These are phyloP conservation scores for Alectoris magna DNA, from an alignment of 2,797 vertebrate species.

Conservation along the genomic window DNA sequence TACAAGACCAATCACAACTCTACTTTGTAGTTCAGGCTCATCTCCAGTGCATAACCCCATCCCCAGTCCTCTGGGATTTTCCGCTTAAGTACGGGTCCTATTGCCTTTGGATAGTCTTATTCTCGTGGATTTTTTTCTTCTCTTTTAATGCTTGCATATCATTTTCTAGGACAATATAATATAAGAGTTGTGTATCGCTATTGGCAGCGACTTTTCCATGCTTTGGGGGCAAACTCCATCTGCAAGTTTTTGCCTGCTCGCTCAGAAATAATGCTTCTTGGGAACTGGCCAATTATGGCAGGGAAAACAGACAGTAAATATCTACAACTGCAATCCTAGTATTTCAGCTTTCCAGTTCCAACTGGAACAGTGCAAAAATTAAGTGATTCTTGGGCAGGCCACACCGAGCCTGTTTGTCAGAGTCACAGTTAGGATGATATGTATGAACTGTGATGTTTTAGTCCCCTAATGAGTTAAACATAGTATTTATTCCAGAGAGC, in stretches of 20 bases:
- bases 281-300: neutral
- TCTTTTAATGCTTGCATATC: constrained; percentile 29
- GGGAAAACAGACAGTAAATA: neutral
- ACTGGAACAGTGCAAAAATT: neutral
- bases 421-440: neutral
- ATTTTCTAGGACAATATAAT: constrained; percentile 16
- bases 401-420: neutral
- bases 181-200: neutral
- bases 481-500: neutral
- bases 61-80: neutral
- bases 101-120: neutral
- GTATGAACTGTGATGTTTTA: neutral
- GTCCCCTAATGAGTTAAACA: neutral
- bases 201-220: constrained; percentile 2
- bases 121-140: constrained; percentile 27
- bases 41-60: neutral
- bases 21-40: constrained; percentile 24
- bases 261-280: constrained; percentile 1
- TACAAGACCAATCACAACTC: neutral
- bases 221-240: neutral
- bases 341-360: neutral
- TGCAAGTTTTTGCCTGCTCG: constrained; percentile 24
- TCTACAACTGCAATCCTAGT: neutral
- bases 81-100: neutral
- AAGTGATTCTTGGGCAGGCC: neutral